Evolutionary conservation across 2,113 vertebrate genomes (phyloP).

Genomic region (Pseudorhombus dupliciocellatus): DNA sequence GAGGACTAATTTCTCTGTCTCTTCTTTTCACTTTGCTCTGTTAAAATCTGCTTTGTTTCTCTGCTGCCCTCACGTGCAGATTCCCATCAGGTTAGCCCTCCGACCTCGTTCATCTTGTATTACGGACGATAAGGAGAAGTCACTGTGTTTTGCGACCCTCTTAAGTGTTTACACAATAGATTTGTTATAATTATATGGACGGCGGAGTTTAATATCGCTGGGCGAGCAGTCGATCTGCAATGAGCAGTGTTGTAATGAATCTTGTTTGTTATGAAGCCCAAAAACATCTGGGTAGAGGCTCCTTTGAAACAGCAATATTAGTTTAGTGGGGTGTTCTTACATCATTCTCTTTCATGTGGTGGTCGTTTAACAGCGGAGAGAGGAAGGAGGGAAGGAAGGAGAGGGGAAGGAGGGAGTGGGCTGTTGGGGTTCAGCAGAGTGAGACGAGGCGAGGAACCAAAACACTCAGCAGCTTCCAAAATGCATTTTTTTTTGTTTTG

Average conservation of each 20-base stretch:
- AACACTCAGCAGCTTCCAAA: slow-evolving; percentile 50
- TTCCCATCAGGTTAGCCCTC: slow-evolving; percentile 35
- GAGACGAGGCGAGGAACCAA: slow-evolving; percentile 56
- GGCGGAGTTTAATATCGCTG: slow-evolving; percentile 25
- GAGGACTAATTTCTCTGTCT: slow-evolving; percentile 73
- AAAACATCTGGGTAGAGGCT: slow-evolving; percentile 53
- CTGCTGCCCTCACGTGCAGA: neutral
- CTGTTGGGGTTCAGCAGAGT: slow-evolving; percentile 38
- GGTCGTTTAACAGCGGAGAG: slow-evolving; percentile 58
- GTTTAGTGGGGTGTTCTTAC: slow-evolving; percentile 69
- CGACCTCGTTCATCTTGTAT: slow-evolving; percentile 50
- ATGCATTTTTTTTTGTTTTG: slow-evolving; percentile 35
- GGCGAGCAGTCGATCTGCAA: slow-evolving; percentile 37
- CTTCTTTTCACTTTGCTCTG: slow-evolving; percentile 50
- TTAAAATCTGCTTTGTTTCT: slow-evolving; percentile 58
- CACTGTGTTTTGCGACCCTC: slow-evolving; percentile 39
- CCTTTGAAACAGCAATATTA: slow-evolving; percentile 68
- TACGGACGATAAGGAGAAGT: slow-evolving; percentile 56
- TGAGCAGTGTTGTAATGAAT: slow-evolving; percentile 56
- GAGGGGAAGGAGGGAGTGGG: neutral
- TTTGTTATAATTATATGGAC: slow-evolving; percentile 51
- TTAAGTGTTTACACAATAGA: slow-evolving; percentile 67
- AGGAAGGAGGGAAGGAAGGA: slow-evolving; percentile 35
- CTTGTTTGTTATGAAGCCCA: slow-evolving; percentile 61
- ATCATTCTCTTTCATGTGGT: slow-evolving; percentile 76